These are phyloP conservation scores for Petroica traversi DNA, from an alignment of 2,113 vertebrate species.

Conservation along the genomic window DNA sequence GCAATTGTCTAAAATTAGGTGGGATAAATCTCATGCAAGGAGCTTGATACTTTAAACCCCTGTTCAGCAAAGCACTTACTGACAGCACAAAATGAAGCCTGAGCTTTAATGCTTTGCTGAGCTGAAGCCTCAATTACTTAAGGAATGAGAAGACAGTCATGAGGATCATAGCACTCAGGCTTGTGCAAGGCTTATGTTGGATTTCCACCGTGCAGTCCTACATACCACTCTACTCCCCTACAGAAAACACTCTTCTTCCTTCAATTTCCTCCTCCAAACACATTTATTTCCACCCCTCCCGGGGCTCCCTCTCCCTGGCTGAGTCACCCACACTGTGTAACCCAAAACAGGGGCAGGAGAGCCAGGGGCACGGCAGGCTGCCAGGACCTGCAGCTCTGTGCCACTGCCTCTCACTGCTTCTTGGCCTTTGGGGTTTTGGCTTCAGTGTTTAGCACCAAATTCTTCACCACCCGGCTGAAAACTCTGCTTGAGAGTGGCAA, in stretches of 20 bases:
- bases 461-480: neutral
- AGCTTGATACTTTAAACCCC: neutral
- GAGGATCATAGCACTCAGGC: neutral
- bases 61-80: constrained; percentile 5
- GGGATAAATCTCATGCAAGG: neutral
- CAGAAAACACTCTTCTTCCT: neutral
- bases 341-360: neutral
- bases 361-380: neutral
- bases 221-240: neutral
- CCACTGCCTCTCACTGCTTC: neutral
- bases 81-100: constrained; percentile 11
- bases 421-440: neutral
- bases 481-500: neutral
- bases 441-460: neutral
- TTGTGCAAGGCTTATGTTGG: neutral
- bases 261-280: neutral
- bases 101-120: constrained; percentile 5
- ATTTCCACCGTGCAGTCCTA: neutral
- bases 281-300: neutral
- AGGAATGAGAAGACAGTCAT: neutral
- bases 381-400: accelerated
- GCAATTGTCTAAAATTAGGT: neutral
- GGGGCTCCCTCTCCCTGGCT: neutral
- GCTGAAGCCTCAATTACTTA: neutral
- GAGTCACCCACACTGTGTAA: neutral